Base-by-base conservation (phyloP, 2,888 invertebrate species). In the Xestia ashworthii region DNA sequence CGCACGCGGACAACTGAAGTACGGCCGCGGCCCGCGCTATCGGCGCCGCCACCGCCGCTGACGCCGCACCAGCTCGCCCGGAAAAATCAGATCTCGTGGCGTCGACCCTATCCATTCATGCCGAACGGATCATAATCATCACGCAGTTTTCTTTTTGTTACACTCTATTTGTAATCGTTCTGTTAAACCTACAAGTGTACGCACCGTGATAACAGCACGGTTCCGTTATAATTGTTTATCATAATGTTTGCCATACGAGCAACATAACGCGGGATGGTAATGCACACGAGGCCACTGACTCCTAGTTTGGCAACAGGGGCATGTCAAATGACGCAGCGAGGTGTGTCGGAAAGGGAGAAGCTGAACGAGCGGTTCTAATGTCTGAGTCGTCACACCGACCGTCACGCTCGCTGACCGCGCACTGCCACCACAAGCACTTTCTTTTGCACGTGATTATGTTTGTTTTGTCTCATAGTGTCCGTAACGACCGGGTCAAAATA, bases 31-130 rank as follows among this genome's bases (percentile, higher is more conserved):
- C 87, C 82, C 88, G 93, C 91, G 92, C 92, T 93, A 93, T 93
- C 94, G 92, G 88, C 89, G 87, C 90, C 90, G 87, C 93, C 92
- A 89, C 93, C 91, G 91, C 91, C 91, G 89, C 91, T 90, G 91
- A 87, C 93, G 90, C 92, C 92, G 91, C 91, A 90, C 91, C 93
- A 93, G 92, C 92, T 92, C 93, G 94, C 93, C 93, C 95, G 95
- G 94, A 93, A 94, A 94, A 94, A 94, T 95, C 93, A 92, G 94
- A 95, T 95, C 95, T 95, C 93, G 93, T 91, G 91, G 91, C 94
- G 94, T 89, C 95, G 95, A 95, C 95, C 96, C 95, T 95, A 95
- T 90, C 95, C 95, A 94, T 95, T 96, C 96, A 95, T 93, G 96
- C 95, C 87, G 93, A 96, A 95, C 96, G 90, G 93, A 94, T 93